Percentiles rank a stretch among this genome's conserved stretches.
phyloP scores from a whole-genome alignment of 2,113 vertebrate genomes.

The Periophthalmus modestus region DNA sequence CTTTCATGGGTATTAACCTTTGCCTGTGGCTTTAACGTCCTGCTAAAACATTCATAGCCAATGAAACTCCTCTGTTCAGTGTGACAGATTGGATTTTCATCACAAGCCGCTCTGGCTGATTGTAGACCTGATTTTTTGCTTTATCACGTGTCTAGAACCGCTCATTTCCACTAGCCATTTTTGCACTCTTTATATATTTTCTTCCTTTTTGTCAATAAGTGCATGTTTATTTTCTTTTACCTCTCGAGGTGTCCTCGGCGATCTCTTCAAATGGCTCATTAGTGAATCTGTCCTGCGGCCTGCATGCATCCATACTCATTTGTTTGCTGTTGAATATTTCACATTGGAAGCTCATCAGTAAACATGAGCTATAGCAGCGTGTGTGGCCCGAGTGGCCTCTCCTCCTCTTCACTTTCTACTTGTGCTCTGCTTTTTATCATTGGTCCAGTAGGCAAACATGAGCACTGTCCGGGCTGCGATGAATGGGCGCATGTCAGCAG shows the following conservation, averaged over 20 bases:
- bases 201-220: constrained; percentile 23
- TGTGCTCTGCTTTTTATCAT: not conserved
- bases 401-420: not conserved
- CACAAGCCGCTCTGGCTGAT: constrained; percentile 28
- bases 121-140: constrained; percentile 12
- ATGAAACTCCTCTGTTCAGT: constrained; percentile 44
- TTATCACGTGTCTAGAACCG: not conserved
- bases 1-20: constrained; percentile 43
- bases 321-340: constrained; percentile 34
- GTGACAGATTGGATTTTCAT: constrained; percentile 62
- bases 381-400: constrained; percentile 15
- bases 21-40: constrained; percentile 25
- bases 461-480: constrained; percentile 35
- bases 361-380: constrained; percentile 47
- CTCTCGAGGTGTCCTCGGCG: constrained; percentile 15
- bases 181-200: constrained; percentile 17
- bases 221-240: constrained; percentile 8
- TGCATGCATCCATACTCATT: constrained; percentile 12
- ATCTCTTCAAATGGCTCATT: constrained; percentile 43
- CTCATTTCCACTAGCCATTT: constrained; percentile 8
- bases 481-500: constrained; percentile 32
- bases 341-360: constrained; percentile 47
- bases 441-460: constrained; percentile 24
- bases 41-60: constrained; percentile 65
- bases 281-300: constrained; percentile 34